These are phyloP conservation scores for Danio choprae DNA, from an alignment of 2,797 vertebrate species.

Conservation along the genomic window DNA sequence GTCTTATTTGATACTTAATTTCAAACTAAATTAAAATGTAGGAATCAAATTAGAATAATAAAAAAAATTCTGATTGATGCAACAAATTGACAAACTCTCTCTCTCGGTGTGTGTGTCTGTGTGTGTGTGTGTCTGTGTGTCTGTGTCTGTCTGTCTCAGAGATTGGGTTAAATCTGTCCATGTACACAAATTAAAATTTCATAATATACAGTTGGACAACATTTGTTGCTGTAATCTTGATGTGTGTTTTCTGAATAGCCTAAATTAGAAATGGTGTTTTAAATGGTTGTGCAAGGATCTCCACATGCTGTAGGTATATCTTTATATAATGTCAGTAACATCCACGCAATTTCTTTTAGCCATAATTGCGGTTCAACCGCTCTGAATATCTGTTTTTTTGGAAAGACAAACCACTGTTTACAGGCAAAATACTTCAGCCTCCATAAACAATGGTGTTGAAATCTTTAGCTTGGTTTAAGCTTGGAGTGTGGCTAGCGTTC, in stretches of 20 bases:
- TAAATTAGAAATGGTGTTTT: background rate
- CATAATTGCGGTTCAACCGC: background rate
- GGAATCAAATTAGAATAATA: background rate
- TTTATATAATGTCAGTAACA: background rate
- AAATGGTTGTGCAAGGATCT: slow-evolving; percentile 14
- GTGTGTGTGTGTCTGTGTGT: background rate
- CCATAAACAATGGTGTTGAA: slow-evolving; percentile 63
- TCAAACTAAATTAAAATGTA: background rate
- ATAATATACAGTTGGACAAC: too few species aligned
- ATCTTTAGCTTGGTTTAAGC: slow-evolving; percentile 61
- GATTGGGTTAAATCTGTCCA: too few species aligned
- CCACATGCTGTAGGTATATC: background rate
- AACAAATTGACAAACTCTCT: background rate
- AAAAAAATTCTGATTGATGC: background rate
- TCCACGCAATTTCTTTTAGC: slow-evolving; percentile 3
- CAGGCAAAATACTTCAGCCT: slow-evolving; percentile 61
- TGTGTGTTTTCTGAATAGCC: background rate
- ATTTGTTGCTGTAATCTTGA: too few species aligned
- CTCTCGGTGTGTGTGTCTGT: background rate
- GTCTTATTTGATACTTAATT: background rate
- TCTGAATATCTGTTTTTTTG: slow-evolving; percentile 23
- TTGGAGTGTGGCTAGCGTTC: slow-evolving; percentile 61
- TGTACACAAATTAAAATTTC: too few species aligned
- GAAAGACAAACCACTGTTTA: slow-evolving; percentile 63
- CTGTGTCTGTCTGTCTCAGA: too few species aligned